A percentile compares a stretch with the other conserved stretches of the same genome.
These are phyloP conservation scores for Mechanitis mazaeus DNA, from an alignment of 2,888 invertebrate genomes.

Conservation along the genomic window DNA sequence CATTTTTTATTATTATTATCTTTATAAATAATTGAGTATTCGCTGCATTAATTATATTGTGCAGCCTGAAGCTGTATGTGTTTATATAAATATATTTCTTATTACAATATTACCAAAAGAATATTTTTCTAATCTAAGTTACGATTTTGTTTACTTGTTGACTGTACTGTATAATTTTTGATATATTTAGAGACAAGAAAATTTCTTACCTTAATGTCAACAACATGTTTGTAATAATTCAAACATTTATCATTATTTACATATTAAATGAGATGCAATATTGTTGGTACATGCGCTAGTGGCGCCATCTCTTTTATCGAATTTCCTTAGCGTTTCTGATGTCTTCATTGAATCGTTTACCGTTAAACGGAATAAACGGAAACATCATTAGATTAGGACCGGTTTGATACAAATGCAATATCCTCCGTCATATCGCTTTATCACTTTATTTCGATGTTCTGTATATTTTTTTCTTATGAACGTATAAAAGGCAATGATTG, in stretches of 20 bases:
- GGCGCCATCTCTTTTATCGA: not conserved
- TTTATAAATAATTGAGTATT: constrained; percentile 10
- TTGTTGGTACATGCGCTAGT: not conserved
- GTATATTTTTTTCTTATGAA: not conserved
- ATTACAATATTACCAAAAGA: not conserved
- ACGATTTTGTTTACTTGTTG: not conserved
- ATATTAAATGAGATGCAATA: no score
- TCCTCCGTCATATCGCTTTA: constrained; percentile 9
- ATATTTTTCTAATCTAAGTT: not conserved
- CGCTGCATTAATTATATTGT: constrained; percentile 16
- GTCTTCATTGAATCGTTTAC: constrained; percentile 13
- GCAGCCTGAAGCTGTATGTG: not conserved
- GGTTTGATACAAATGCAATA: constrained; percentile 18
- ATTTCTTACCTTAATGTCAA: no score
- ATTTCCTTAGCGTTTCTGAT: not conserved
- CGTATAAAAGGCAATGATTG: not conserved
- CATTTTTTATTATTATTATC: constrained; percentile 7
- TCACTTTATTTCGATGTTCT: not conserved
- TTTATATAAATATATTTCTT: no score
- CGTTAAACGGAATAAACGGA: constrained; percentile 13
- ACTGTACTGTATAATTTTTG: no score
- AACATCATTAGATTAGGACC: constrained; percentile 19
- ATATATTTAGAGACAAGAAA: no score
- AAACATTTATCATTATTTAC: no score
- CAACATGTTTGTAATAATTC: no score